Evolutionary conservation across 2,888 invertebrate species (phyloP).

Genomic region (Macaria liturata): DNA sequence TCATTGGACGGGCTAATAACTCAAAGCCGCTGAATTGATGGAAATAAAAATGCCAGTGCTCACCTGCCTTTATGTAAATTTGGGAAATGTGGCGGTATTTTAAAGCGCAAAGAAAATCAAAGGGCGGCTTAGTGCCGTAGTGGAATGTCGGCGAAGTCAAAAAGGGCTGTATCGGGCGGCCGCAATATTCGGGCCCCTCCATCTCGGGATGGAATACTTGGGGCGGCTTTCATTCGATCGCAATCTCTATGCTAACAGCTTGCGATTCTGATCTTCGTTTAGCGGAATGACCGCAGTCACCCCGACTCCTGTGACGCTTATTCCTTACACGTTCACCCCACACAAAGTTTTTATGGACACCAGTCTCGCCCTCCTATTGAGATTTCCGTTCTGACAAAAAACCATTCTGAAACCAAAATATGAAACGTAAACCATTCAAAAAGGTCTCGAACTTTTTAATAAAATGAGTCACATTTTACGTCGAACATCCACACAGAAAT

Average conservation of each 20-base stretch:
- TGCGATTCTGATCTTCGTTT: constrained; percentile 84
- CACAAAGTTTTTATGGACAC: constrained; percentile 76
- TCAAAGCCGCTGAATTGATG: constrained; percentile 43
- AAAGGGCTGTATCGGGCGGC: constrained; percentile 71
- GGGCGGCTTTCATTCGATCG: constrained; percentile 79
- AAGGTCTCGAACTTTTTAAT: constrained; percentile 20
- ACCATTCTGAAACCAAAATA: constrained; percentile 46
- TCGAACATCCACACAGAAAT: constrained; percentile 5
- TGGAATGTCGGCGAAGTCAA: constrained; percentile 71
- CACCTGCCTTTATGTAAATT: constrained; percentile 47
- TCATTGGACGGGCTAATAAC: constrained; percentile 44
- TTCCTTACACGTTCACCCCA: constrained; percentile 80
- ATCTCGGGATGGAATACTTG: constrained; percentile 78
- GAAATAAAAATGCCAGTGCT: constrained; percentile 36
- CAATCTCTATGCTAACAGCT: constrained; percentile 84
- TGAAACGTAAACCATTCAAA: constrained; percentile 36
- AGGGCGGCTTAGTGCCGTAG: constrained; percentile 62
- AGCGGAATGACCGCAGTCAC: constrained; percentile 83
- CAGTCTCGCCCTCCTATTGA: constrained; percentile 62
- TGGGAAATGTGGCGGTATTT: constrained; percentile 55
- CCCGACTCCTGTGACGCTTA: constrained; percentile 75
- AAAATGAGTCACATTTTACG: constrained; percentile 30
- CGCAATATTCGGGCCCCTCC: constrained; percentile 77
- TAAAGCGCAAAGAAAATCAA: constrained; percentile 66
- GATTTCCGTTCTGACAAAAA: constrained; percentile 65